A percentile compares a stretch with the other conserved stretches of the same genome.
Conservation (phyloP, 2,888 invertebrate genomes). For the Apotomis betuletana region DNA sequence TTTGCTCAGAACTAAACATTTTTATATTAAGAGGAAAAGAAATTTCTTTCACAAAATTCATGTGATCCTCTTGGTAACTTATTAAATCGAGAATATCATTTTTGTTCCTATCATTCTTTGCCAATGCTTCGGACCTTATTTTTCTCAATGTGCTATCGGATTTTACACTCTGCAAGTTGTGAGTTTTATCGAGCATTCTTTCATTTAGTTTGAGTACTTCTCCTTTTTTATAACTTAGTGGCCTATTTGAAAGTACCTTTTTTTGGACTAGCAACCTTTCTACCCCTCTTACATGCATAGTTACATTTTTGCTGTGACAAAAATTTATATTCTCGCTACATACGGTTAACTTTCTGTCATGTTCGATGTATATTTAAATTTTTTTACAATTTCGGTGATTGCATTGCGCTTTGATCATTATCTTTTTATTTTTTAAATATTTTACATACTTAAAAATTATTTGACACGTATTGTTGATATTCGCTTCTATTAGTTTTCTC, state of each 20-base stretch:
- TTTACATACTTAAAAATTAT: no score
- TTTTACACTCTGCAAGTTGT: conserved; percentile 5
- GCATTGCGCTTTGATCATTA: no score
- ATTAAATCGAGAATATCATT: conserved; percentile 23
- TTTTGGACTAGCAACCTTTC: neutral
- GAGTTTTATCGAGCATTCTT: neutral
- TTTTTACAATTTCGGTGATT: no score
- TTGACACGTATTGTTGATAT: no score
- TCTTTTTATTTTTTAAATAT: no score
- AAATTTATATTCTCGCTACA: no score
- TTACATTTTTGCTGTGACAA: no score
- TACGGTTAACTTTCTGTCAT: no score
- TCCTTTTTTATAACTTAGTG: conserved; percentile 5
- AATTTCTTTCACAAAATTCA: conserved; percentile 7
- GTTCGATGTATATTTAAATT: no score
- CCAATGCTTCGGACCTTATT: conserved; percentile 13
- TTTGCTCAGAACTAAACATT: neutral
- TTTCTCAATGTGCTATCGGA: conserved; percentile 14
- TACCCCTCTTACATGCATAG: no score
- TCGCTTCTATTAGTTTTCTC: no score
- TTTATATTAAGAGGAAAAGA: conserved; percentile 17
- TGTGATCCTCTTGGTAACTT: neutral
- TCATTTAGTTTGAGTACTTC: conserved; percentile 4
- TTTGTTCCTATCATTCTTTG: neutral
- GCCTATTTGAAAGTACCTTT: conserved; percentile 8